phyloP scores from a whole-genome alignment of 2,888 invertebrate species.

The Drosophila paranaensis region DNA sequence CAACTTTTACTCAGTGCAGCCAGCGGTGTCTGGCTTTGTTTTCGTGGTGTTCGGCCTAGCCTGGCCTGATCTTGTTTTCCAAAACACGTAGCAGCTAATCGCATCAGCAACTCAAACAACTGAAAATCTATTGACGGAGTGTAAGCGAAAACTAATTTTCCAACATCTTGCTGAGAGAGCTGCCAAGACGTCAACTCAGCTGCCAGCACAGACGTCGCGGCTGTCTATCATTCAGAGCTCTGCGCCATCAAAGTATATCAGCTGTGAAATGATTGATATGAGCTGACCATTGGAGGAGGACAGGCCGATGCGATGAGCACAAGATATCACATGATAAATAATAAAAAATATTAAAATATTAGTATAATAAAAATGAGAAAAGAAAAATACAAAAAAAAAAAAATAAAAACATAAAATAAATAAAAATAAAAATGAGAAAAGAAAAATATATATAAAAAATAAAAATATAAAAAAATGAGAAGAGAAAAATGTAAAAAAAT shows the following conservation, averaged over 20 bases:
- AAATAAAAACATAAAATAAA: neutral
- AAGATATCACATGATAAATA: too few relatives aligned
- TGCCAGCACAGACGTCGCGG: conserved; percentile 35
- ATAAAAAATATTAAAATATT: neutral
- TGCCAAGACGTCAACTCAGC: conserved; percentile 35
- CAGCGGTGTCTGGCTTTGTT: conserved; percentile 10
- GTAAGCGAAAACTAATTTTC: conserved; percentile 51
- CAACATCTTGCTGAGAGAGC: conserved; percentile 43
- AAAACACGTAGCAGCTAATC: conserved; percentile 60
- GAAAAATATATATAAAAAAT: too few relatives aligned
- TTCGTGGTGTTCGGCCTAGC: neutral
- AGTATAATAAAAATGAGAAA: neutral
- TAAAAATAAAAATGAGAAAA: neutral
- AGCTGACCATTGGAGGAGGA: neutral
- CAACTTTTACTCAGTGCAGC: conserved; percentile 21
- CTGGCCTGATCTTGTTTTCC: conserved; percentile 42
- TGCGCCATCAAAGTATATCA: conserved; percentile 14
- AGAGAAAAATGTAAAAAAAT: too few relatives aligned
- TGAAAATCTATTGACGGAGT: conserved; percentile 48
- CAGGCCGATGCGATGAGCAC: too few relatives aligned
- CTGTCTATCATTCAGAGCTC: conserved; percentile 26
- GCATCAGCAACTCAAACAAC: conserved; percentile 47
- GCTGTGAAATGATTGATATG: conserved; percentile 9
- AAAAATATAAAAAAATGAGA: too few relatives aligned
- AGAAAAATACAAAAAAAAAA: neutral